phyloP scores from a whole-genome alignment of 1,140 invertebrate genomes.

The Aphaenogaster ashmeadi region DNA sequence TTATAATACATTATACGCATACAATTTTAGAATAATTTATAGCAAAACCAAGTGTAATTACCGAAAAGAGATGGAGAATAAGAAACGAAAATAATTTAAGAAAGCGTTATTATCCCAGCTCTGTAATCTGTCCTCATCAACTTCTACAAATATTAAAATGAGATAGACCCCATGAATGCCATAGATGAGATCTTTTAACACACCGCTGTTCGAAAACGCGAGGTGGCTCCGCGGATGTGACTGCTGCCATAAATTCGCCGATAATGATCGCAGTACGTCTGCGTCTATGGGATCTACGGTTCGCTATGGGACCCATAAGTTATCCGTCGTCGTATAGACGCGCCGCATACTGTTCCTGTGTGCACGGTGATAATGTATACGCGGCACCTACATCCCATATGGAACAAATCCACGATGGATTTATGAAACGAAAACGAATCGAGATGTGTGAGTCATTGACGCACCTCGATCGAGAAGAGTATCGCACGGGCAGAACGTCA shows the following conservation, averaged over 20 bases:
- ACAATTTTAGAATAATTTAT: not conserved
- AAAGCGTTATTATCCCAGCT: not conserved
- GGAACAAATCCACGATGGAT: constrained; percentile 71
- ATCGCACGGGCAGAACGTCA: not conserved
- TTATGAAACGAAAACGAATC: constrained; percentile 75
- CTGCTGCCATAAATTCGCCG: constrained; percentile 83
- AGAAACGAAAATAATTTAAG: not conserved
- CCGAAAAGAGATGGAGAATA: not conserved
- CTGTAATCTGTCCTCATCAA: not conserved
- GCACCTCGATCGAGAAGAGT: constrained; percentile 51
- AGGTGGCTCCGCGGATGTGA: constrained; percentile 49
- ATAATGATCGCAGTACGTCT: constrained; percentile 87
- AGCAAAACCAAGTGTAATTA: not conserved
- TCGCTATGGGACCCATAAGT: constrained; percentile 86
- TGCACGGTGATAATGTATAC: constrained; percentile 72
- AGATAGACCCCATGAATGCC: constrained; percentile 59
- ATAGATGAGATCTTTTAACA: constrained; percentile 70
- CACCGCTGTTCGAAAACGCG: constrained; percentile 58
- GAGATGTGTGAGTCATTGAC: constrained; percentile 29
- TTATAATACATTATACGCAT: not conserved
- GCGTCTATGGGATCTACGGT: constrained; percentile 84
- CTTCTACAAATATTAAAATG: not conserved
- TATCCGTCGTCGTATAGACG: constrained; percentile 82
- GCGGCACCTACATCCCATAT: constrained; percentile 34
- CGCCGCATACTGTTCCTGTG: constrained; percentile 42